These are phyloP conservation scores for Acrobasis suavella DNA, from an alignment of 2,888 invertebrate genomes.

Conservation along the genomic window DNA sequence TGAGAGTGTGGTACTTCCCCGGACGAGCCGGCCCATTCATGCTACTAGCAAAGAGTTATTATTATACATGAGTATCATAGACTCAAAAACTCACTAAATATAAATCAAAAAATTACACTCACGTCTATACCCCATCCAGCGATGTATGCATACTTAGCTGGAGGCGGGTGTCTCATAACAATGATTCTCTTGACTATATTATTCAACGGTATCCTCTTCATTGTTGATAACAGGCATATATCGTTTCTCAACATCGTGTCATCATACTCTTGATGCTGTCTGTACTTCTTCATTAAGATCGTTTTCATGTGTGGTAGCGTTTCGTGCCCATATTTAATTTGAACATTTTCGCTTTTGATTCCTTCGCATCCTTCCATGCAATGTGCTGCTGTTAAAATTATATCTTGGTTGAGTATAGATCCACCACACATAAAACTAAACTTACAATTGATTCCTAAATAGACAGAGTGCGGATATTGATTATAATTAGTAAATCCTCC, in stretches of 20 bases:
- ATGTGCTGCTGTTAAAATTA: constrained; percentile 40
- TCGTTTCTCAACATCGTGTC: constrained; percentile 31
- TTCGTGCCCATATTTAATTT: constrained; percentile 28
- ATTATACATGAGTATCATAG: too few relatives aligned
- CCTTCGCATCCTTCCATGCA: constrained; percentile 30
- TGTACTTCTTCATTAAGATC: constrained; percentile 23
- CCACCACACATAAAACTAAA: constrained; percentile 36
- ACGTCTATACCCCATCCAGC: constrained; percentile 46
- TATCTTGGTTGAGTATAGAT: constrained; percentile 36
- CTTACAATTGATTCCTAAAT: constrained; percentile 34
- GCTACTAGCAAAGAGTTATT: too few relatives aligned
- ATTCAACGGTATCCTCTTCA: not conserved
- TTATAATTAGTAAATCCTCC: too few relatives aligned
- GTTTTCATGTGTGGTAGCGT: constrained; percentile 26
- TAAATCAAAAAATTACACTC: constrained; percentile 25
- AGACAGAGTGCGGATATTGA: constrained; percentile 30
- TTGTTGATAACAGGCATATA: constrained; percentile 37
- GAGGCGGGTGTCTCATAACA: constrained; percentile 34
- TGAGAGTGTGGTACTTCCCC: too few relatives aligned
- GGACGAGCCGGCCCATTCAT: too few relatives aligned
- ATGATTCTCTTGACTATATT: constrained; percentile 33
- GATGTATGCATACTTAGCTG: constrained; percentile 24
- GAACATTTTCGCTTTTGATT: not conserved
- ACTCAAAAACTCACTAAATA: too few relatives aligned
- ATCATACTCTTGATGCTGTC: constrained; percentile 37